phyloP scores from a whole-genome alignment of 2,888 invertebrate genomes.

The Scaptomyza cyrtandrae region DNA sequence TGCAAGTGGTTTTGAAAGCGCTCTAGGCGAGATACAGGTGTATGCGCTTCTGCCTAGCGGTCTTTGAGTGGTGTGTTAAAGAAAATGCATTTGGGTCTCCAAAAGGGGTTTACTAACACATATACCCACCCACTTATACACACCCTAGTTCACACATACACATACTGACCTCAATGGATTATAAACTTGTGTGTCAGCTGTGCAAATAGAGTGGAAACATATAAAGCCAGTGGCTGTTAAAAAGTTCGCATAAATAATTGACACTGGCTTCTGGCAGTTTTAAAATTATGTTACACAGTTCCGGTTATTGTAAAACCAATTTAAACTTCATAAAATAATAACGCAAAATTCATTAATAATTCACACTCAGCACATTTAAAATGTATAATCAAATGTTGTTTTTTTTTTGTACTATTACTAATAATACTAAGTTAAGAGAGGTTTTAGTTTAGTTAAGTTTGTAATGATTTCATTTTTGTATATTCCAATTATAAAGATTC shows the following conservation, averaged over 20 bases:
- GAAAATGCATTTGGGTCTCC: slow-evolving; percentile 64
- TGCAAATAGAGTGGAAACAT: slow-evolving; percentile 62
- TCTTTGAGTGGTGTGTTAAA: slow-evolving; percentile 59
- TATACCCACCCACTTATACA: slow-evolving; percentile 8
- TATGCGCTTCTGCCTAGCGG: slow-evolving; percentile 23
- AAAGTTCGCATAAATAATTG: slow-evolving; percentile 43
- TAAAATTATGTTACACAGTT: slow-evolving; percentile 3
- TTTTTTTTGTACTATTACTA: too few relatives aligned
- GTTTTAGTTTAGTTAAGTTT: too few relatives aligned
- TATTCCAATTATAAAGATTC: too few relatives aligned
- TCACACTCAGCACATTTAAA: not conserved
- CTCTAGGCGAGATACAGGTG: slow-evolving; percentile 40
- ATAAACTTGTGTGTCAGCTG: slow-evolving; percentile 42
- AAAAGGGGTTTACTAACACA: slow-evolving; percentile 30
- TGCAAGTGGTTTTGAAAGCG: slow-evolving; percentile 65
- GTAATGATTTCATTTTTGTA: too few relatives aligned
- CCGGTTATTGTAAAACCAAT: not conserved
- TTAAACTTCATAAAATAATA: not conserved
- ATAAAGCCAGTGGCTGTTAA: slow-evolving; percentile 25
- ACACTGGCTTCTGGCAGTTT: slow-evolving; percentile 22
- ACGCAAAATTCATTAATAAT: not conserved
- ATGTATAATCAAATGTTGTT: not conserved
- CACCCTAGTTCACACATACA: slow-evolving; percentile 5
- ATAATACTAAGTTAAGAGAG: too few relatives aligned
- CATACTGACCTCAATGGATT: slow-evolving; percentile 64